Percentiles rank a stretch among this genome's conserved stretches.
phyloP scores from a whole-genome alignment of 2,113 vertebrate genomes.

The Microtus ochrogaster region DNA sequence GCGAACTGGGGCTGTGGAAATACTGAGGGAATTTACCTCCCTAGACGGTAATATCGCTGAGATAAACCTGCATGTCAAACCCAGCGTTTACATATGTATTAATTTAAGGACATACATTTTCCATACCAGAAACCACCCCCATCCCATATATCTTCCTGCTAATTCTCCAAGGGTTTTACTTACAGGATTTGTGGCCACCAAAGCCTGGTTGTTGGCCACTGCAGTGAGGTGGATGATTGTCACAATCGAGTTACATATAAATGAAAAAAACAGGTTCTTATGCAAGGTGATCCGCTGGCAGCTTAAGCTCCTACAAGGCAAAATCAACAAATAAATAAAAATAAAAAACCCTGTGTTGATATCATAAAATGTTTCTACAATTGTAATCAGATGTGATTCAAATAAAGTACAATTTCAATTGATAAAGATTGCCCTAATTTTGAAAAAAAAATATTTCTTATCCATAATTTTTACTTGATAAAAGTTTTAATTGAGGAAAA shows the following conservation, averaged over 20 bases:
- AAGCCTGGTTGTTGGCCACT: slow-evolving; percentile 94
- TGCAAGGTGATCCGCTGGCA: slow-evolving; percentile 99
- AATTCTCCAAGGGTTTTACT: slow-evolving; percentile 79
- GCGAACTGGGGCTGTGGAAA: neutral
- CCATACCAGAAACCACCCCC: neutral
- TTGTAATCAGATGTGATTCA: neutral
- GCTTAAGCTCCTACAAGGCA: slow-evolving; percentile 93
- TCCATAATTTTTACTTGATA: neutral
- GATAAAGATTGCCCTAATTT: neutral
- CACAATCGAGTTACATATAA: slow-evolving; percentile 95
- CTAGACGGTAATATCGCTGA: neutral
- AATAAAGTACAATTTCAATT: neutral
- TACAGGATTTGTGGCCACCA: slow-evolving; percentile 95
- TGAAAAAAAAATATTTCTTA: neutral
- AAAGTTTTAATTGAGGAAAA: slow-evolving; percentile 41
- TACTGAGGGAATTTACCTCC: neutral
- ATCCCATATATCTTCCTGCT: neutral
- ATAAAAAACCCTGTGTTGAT: slow-evolving; percentile 69
- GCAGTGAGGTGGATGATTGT: slow-evolving; percentile 95
- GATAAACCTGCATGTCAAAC: neutral
- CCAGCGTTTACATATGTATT: neutral
- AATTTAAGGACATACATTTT: too few relatives aligned
- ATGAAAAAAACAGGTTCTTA: slow-evolving; percentile 99
- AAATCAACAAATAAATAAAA: neutral
- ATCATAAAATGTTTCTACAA: neutral